Percentiles rank a stretch among this genome's conserved stretches.
phyloP scores from a whole-genome alignment of 2,888 invertebrate genomes.

The Coremacera marginata region DNA sequence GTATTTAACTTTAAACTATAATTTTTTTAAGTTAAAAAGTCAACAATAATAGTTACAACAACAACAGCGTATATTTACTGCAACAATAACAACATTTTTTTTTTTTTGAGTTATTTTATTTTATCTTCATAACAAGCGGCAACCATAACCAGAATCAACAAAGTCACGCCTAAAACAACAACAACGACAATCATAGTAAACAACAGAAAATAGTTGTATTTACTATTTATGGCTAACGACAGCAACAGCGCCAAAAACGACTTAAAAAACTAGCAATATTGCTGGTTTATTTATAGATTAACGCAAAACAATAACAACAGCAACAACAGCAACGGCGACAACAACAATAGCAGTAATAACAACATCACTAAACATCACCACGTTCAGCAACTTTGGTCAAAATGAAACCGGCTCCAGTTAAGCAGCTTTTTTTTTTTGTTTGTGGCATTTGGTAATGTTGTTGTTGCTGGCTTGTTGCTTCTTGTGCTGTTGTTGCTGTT shows the following conservation, averaged over 20 bases:
- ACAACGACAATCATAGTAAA: background rate
- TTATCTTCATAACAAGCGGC: background rate
- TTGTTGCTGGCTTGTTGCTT: background rate
- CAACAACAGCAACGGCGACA: slow-evolving; percentile 26
- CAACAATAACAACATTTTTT: background rate
- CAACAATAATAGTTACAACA: no score
- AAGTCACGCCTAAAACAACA: background rate
- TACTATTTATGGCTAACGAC: slow-evolving; percentile 2
- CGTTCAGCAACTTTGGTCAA: background rate
- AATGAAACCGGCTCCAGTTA: slow-evolving; percentile 1
- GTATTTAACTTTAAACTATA: no score
- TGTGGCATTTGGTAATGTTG: background rate
- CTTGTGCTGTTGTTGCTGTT: background rate
- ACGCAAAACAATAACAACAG: slow-evolving; percentile 18
- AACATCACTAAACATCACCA: slow-evolving; percentile 6
- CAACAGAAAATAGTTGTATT: background rate
- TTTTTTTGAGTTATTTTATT: no score
- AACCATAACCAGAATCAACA: slow-evolving; percentile 4
- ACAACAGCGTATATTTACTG: background rate
- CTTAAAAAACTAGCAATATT: slow-evolving; percentile 6
- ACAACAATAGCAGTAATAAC: slow-evolving; percentile 22
- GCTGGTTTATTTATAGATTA: slow-evolving; percentile 8
- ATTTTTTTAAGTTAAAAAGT: no score
- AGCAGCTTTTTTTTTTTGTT: slow-evolving; percentile 3
- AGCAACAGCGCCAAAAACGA: slow-evolving; percentile 20